phyloP scores from a whole-genome alignment of 2,888 invertebrate genomes.

The Drosophila tripunctata region DNA sequence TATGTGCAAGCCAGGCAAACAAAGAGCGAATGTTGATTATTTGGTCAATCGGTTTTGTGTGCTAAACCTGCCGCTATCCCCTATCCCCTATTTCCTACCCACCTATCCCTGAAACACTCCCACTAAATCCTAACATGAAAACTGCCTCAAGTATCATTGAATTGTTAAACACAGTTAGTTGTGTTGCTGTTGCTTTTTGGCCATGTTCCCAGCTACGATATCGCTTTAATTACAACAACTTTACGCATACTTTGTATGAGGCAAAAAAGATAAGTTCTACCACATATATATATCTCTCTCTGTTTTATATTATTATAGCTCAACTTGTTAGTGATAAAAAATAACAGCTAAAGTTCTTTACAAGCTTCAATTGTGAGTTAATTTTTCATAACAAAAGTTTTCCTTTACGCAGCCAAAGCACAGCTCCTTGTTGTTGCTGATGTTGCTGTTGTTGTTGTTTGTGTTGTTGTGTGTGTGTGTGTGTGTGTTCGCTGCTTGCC shows the following conservation, averaged over 20 bases:
- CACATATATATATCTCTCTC: background rate
- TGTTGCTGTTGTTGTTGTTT: slow-evolving; percentile 6
- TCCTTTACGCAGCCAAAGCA: background rate
- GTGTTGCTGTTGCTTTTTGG: slow-evolving; percentile 21
- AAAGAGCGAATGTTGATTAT: slow-evolving; percentile 64
- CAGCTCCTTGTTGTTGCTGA: no score
- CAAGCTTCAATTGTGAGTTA: slow-evolving; percentile 39
- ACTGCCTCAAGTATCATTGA: slow-evolving; percentile 32
- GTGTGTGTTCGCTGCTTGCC: slow-evolving; percentile 12
- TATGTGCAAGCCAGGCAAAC: slow-evolving; percentile 21
- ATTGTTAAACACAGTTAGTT: slow-evolving; percentile 61
- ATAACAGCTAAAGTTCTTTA: slow-evolving; percentile 33
- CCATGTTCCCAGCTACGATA: slow-evolving; percentile 34
- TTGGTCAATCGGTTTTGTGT: slow-evolving; percentile 33
- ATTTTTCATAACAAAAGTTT: slow-evolving; percentile 42
- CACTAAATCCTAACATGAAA: background rate
- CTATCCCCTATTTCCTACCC: background rate
- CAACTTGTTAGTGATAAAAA: slow-evolving; percentile 22
- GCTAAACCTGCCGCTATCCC: background rate
- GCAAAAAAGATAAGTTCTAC: slow-evolving; percentile 18
- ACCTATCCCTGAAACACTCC: background rate
- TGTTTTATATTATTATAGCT: slow-evolving; percentile 13
- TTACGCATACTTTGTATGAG: slow-evolving; percentile 21
- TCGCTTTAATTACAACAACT: slow-evolving; percentile 27
- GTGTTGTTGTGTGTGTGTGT: slow-evolving; percentile 1